A percentile compares a stretch with the other conserved stretches of the same genome.
Evolutionary conservation across 2,888 invertebrate genomes (phyloP).

Genomic region (Amorpha juglandis): DNA sequence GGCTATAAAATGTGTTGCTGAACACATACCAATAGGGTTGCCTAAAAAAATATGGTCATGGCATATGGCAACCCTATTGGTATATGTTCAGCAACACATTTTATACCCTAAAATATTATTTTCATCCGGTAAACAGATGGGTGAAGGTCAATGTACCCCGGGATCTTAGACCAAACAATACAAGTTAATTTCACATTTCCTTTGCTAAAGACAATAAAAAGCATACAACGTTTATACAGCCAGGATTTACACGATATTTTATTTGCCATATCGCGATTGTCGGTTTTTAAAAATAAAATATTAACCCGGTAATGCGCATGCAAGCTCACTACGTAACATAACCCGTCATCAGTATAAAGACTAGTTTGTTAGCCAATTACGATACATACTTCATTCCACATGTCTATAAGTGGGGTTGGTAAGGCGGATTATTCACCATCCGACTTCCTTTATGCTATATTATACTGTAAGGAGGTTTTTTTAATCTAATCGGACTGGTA

Average conservation of each 20-base stretch:
- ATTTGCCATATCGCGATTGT: conserved; percentile 16
- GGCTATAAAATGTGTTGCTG: too few relatives aligned
- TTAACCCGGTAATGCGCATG: conserved; percentile 34
- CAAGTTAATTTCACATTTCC: background rate
- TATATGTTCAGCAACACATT: too few relatives aligned
- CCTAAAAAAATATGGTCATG: too few relatives aligned
- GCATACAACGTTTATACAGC: background rate
- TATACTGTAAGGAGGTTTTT: too few relatives aligned
- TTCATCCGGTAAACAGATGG: too few relatives aligned
- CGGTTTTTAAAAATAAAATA: conserved; percentile 33
- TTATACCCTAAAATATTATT: too few relatives aligned
- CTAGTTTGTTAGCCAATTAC: conserved; percentile 28
- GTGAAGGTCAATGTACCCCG: too few relatives aligned
- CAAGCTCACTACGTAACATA: conserved; percentile 27
- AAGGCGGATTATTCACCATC: conserved; percentile 33
- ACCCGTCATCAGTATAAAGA: conserved; percentile 30
- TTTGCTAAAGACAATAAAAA: conserved; percentile 12
- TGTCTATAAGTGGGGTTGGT: conserved; percentile 36
- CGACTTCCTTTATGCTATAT: conserved; percentile 25
- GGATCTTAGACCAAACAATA: too few relatives aligned
- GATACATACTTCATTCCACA: conserved; percentile 30
- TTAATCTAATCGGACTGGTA: too few relatives aligned
- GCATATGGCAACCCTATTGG: too few relatives aligned
- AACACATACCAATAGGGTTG: too few relatives aligned
- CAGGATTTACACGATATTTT: conserved; percentile 14